Evolutionary conservation across 2,888 invertebrate genomes (phyloP).

Genomic region (Scaptodrosophila latifasciaeformis): DNA sequence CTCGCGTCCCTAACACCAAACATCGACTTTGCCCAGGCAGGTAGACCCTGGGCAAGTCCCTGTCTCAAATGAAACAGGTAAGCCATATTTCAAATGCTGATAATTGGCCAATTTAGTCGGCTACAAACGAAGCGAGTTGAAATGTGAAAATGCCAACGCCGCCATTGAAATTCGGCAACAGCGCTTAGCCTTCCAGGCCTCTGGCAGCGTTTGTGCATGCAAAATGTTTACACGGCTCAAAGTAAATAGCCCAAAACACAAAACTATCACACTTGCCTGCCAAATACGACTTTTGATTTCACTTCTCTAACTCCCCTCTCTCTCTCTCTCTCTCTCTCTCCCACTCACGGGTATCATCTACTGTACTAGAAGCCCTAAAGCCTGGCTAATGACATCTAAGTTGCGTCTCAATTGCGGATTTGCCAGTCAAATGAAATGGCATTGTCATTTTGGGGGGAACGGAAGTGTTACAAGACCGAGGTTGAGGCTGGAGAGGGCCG

Average conservation of each 20-base stretch:
- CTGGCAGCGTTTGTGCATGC: constrained; percentile 3
- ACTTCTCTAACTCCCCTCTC: neutral
- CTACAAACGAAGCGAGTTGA: constrained; percentile 13
- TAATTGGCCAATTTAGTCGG: constrained; percentile 69
- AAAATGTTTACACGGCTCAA: constrained; percentile 40
- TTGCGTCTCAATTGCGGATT: constrained; percentile 69
- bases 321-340: constrained; percentile 11
- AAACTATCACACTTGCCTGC: too few relatives aligned
- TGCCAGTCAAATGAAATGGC: constrained; percentile 52
- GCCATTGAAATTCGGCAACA: constrained; percentile 8
- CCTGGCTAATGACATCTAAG: constrained; percentile 64
- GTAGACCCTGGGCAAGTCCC: constrained; percentile 35
- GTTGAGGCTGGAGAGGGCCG: too few relatives aligned
- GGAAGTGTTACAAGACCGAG: too few relatives aligned
- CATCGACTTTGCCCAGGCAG: constrained; percentile 53
- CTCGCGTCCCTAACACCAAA: too few relatives aligned
- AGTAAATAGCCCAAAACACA: constrained; percentile 14
- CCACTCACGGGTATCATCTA: constrained; percentile 23
- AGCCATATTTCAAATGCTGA: constrained; percentile 59
- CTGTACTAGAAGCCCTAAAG: too few relatives aligned
- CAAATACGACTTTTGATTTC: constrained; percentile 9
- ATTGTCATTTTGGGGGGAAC: constrained; percentile 26
- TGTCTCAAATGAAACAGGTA: constrained; percentile 44
- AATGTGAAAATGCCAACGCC: constrained; percentile 27
- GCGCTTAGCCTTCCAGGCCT: neutral